A percentile compares a stretch with the other conserved stretches of the same genome.
Conservation (phyloP, 53 echinoderm and acorn worm genomes). For the Apostichopus leukothele region DNA sequence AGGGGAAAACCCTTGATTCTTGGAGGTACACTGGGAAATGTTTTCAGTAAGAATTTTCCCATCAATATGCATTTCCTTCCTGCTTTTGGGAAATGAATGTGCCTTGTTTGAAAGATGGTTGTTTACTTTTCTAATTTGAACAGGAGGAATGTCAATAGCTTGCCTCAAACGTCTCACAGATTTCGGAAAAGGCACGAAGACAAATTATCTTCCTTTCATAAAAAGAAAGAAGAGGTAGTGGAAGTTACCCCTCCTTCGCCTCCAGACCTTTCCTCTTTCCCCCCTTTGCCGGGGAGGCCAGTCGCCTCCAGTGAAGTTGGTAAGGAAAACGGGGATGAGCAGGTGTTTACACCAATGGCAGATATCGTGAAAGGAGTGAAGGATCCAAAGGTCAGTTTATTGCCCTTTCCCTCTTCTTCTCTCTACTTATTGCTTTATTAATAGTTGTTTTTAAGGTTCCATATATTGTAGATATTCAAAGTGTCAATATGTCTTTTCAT, state of each 20-base stretch:
- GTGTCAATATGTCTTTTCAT: too few relatives aligned
- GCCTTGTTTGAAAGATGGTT: constrained; percentile 12
- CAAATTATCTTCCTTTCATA: constrained; percentile 31
- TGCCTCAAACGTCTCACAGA: constrained; percentile 26
- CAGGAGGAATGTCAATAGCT: constrained; percentile 27
- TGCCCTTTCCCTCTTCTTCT: not conserved
- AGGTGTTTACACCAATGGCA: constrained; percentile 79
- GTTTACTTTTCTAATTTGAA: not conserved
- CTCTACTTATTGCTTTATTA: too few relatives aligned
- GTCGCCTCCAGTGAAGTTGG: constrained; percentile 57
- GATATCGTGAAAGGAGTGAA: constrained; percentile 93
- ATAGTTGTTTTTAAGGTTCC: too few relatives aligned
- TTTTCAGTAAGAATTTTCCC: not conserved
- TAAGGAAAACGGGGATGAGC: constrained; percentile 46
- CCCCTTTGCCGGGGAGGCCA: constrained; percentile 84
- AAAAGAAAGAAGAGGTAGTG: constrained; percentile 55
- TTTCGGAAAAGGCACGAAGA: constrained; percentile 7
- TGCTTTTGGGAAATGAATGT: not conserved
- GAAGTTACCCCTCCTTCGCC: constrained; percentile 72
- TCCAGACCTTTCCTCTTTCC: constrained; percentile 90
- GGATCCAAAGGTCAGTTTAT: constrained; percentile 76
- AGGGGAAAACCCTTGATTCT: constrained; percentile 13
- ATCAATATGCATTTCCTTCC: not conserved
- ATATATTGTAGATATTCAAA: too few relatives aligned
- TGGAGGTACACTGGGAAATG: constrained; percentile 4